Percentiles rank a stretch among this genome's conserved stretches.
Evolutionary conservation across 2,113 vertebrate species (phyloP).

Genomic region (Chamaetylas fuelleborni): DNA sequence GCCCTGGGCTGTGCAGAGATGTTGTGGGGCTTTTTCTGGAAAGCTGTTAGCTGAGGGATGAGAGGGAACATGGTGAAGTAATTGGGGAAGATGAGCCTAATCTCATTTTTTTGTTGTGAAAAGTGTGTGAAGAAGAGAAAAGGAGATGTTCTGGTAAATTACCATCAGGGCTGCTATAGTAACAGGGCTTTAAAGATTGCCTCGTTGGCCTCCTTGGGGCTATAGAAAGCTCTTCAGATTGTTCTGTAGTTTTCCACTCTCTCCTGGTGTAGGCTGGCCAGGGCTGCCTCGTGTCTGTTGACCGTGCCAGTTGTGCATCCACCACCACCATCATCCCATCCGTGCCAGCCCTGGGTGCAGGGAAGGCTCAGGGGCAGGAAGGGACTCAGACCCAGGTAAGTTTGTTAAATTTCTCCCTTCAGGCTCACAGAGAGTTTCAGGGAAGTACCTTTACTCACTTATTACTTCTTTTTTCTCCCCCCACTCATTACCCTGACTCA

Average conservation of each 20-base stretch:
- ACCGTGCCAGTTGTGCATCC: fast-evolving
- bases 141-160: slow-evolving; percentile 56
- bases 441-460: background rate
- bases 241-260: slow-evolving; percentile 61
- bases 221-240: slow-evolving; percentile 13
- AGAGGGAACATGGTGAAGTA: background rate
- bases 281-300: background rate
- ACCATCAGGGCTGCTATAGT: slow-evolving; percentile 65
- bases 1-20: fast-evolving
- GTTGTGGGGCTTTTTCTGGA: background rate
- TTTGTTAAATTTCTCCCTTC: background rate
- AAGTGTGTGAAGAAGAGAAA: slow-evolving; percentile 48
- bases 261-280: background rate
- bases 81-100: slow-evolving; percentile 52
- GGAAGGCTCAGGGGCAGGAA: background rate
- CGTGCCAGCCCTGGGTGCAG: background rate
- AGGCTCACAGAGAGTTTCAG: background rate
- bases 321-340: background rate
- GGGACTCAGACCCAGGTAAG: background rate
- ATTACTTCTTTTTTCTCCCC: background rate
- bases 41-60: background rate
- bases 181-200: slow-evolving; percentile 51
- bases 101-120: slow-evolving; percentile 42
- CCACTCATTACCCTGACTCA: background rate
- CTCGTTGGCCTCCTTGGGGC: slow-evolving; percentile 36